Evolutionary conservation across 2,797 vertebrate species (phyloP).

Genomic region (Hirundo rustica): DNA sequence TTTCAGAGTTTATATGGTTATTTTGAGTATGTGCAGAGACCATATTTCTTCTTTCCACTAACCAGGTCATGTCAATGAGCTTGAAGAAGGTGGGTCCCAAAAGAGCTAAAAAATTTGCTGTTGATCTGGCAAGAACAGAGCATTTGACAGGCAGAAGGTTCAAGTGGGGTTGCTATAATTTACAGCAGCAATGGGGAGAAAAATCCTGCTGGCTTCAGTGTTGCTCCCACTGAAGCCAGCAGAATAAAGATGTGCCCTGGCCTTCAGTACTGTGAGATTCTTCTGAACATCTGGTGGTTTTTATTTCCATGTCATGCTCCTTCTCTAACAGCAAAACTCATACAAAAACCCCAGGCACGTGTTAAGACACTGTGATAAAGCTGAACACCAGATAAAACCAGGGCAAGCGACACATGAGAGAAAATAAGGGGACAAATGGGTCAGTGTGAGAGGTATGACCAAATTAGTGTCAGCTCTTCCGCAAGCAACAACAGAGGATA

Average conservation of each 20-base stretch:
- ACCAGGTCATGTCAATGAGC: not conserved
- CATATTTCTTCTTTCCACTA: slow-evolving; percentile 27
- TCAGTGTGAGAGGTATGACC: not conserved
- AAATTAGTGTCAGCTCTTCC: not conserved
- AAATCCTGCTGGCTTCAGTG: not conserved
- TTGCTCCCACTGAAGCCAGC: not conserved
- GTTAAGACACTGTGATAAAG: not conserved
- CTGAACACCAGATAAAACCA: not conserved
- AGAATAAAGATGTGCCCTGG: not conserved
- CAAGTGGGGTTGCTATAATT: slow-evolving; percentile 15
- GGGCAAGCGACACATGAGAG: not conserved
- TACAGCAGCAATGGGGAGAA: slow-evolving; percentile 10
- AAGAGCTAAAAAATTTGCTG: slow-evolving; percentile 63
- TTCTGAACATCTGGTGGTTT: slow-evolving; percentile 21
- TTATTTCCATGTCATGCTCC: not conserved
- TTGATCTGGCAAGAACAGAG: slow-evolving; percentile 33
- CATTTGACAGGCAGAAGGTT: slow-evolving; percentile 43
- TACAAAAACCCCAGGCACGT: not conserved
- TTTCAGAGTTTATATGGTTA: not conserved
- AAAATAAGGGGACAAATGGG: not conserved
- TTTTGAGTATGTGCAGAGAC: not conserved
- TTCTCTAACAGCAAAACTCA: not conserved
- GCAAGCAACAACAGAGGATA: not conserved
- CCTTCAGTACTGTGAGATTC: not conserved
- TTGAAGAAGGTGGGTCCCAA: slow-evolving; percentile 35